Base-by-base conservation (phyloP, 2,888 invertebrate species). In the Coelopa pilipes region DNA sequence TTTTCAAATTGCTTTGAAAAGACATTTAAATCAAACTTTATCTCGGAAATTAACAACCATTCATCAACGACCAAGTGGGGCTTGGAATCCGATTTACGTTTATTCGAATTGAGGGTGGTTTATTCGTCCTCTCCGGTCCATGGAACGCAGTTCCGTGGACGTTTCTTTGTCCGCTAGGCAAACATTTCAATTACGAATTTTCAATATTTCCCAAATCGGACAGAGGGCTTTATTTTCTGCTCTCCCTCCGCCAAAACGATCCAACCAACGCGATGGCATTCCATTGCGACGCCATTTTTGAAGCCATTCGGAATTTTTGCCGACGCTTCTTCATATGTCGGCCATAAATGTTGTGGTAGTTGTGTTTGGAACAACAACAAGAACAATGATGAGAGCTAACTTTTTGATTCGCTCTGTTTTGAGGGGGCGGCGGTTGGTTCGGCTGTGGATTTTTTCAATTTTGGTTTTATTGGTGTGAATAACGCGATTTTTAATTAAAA, bases 401-500 rank as follows among this genome's bases (percentile, higher is more conserved):
- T 49, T 67, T 50, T 62, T 24, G 13, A 21, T 62, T 62, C 34
- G 24, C 34, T n/a, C n/a, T 15, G n/a, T 57, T 11, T 17, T 4
- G n/a, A 34, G 24, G 24, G 21, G 24, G 13, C 21, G 19, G 15
- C 1, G 47, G 47, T 66, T 17, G 19, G 47, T 47, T 66, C 7
- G 50, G 19, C 7, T 49, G 59, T 19, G 21, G 21, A 2, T 45
- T 46, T 19, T 53, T 68, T 50, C 24, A n/a, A n/a, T n/a, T n/a
- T n/a, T n/a, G n/a, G n/a, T 13, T 19, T 50, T 1, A 34, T 55
- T 55, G 45, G 53, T 21, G 68, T 45, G 53, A 24, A 55, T 17
- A 68, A 60, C 47, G 50, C 49, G n/a, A 50, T 70, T 62, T 70
- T 62, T 70, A 70, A 70, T 70, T 62, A 70, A 70, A 70, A 70